Evolutionary conservation across 2,113 vertebrate genomes (phyloP), one percentile per base, ranked within the genome.

Genomic region (Colius striatus): DNA sequence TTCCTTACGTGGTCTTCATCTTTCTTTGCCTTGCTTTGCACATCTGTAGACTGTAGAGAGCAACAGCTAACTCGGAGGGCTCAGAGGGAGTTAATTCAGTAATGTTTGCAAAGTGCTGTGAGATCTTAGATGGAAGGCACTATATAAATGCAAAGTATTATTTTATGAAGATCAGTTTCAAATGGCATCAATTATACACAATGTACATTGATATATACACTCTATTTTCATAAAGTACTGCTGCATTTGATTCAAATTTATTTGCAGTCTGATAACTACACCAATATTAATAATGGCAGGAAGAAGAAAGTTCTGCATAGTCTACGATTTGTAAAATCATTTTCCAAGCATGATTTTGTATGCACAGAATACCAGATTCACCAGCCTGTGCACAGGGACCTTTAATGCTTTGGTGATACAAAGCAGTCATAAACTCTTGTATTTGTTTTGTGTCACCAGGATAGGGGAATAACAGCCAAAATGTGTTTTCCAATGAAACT

Each of bases 151-250:
- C 88, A 88, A 96, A 94, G 70, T 87, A 95, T 96, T 96, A 94
- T 96, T 96, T 97, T 94, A 95, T 93, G 90, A 96, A 93, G 93
- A 97, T 95, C 80, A 78, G 73, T 94, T 92, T 96, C 82, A 96
- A 94, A 96, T 94, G 66, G 73, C 83, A 92, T 82, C 90, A 97
- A 94, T 96, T 97, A 96, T 41, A 93, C 88, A 93, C 86, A 89
- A 48, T 48, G 61, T 90, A 91, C 84, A 73, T 89, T 95, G 94
- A 95, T 95, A 95, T 70, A 94, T 77, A 66, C 48, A 63, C 79
- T 92, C 89, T 84, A 82, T 95, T 95, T 96, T 93, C 89, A 85
- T 93, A 63, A 94, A 96, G 68, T 76, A 67, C 60, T 94, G 83
- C 72, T 87, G 82, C 55, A 51, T 94, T 94, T 94, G 68, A 85